Evolutionary conservation across 2,888 invertebrate genomes (phyloP), one percentile per base, ranked within the genome.

Genomic region (Drosophila mayaguana): DNA sequence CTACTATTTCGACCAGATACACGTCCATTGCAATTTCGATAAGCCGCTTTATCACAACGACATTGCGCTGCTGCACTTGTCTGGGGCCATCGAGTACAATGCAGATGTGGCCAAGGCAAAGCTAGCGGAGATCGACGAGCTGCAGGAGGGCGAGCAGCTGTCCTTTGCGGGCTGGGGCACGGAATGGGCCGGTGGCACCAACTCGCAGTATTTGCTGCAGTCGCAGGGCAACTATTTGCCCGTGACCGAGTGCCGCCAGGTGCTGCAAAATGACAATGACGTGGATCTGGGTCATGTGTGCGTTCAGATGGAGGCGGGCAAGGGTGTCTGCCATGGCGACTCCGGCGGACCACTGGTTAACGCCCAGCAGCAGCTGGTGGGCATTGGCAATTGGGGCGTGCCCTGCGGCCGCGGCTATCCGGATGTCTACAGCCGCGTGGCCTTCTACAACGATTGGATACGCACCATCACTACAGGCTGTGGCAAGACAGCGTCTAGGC

Each of bases 51-150:
- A 80, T 56, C 74, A 91, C 50, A 94, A 96, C 85, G 96, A 96
- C 77, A 95, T 96, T 51, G 96, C 95, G 0, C 89, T 96, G 2
- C 81, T 96, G 1, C 94, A 94, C 78, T 92, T 96, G 25, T 91
- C 92, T 0, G 80, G 92, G 0, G 93, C 94, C 36, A 93, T 95
- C 1, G 90, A 91, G 36, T 94, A 94, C 66, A 91, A 93, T 46
- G 91, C 93, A 0, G 83, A 82, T 0, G 94, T 95, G 0, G 92
- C 94, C 16, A 93, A 94, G 1, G 91, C 95, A 0, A 93, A 94
- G 45, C 87, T 95, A 48, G 66, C 84, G 0, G 78, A 80, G n/a
- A 93, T 94, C 40, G 83, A 89, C 56, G 84, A 90, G 2, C 45
- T 91, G 61, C 28, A 78, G 50, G 93, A 93, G 50, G 93, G 93